phyloP scores from a whole-genome alignment of 1,140 invertebrate genomes.

The Vanessa atalanta region DNA sequence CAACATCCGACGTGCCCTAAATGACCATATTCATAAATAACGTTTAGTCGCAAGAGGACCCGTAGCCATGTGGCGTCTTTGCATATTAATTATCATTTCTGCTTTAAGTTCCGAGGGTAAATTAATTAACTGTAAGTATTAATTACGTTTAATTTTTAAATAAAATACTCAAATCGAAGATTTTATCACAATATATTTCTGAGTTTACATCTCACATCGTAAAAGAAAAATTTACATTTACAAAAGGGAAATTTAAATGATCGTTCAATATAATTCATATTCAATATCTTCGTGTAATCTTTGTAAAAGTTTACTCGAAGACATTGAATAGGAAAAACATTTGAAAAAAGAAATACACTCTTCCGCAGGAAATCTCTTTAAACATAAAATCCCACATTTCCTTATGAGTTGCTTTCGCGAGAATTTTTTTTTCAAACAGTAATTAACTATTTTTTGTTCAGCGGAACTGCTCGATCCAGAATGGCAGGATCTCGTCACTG shows the following conservation, averaged over 20 bases:
- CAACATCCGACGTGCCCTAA: slow-evolving; percentile 44
- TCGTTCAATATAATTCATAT: no score
- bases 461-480: slow-evolving; percentile 53
- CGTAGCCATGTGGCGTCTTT: slow-evolving; percentile 45
- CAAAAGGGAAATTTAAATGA: no score
- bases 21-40: slow-evolving; percentile 25
- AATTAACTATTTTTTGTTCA: slow-evolving; percentile 37
- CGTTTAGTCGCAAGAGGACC: slow-evolving; percentile 27
- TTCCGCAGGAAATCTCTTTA: slow-evolving; percentile 9
- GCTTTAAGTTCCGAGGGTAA: slow-evolving; percentile 40
- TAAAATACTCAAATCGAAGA: slow-evolving; percentile 3
- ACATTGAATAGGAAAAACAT: background rate
- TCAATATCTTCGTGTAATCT: no score
- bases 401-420: slow-evolving; percentile 1
- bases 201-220: no score
- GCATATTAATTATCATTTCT: slow-evolving; percentile 35
- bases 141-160: slow-evolving; percentile 7
- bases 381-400: slow-evolving; percentile 3
- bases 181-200: no score
- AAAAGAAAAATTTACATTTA: no score
- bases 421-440: slow-evolving; percentile 2
- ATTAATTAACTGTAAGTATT: slow-evolving; percentile 47
- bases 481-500: slow-evolving; percentile 56
- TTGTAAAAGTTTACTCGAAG: background rate
- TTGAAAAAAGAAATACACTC: background rate